Conservation (phyloP, 2,113 vertebrate species). For the Corythaeola cristata region DNA sequence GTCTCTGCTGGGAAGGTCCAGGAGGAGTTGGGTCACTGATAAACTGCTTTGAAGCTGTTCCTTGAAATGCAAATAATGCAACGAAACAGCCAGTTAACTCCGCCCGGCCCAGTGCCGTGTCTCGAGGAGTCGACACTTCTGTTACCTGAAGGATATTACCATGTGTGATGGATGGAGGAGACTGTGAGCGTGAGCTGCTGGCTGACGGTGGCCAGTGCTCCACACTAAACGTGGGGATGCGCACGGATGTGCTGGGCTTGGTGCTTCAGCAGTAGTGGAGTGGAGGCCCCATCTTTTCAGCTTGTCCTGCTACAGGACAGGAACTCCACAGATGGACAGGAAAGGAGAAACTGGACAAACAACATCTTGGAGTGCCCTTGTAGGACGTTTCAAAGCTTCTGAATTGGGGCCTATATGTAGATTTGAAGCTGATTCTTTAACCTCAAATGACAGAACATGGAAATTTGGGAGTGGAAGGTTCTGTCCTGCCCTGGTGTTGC, state of each 20-base stretch:
- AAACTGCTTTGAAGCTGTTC: background rate
- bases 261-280: background rate
- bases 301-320: background rate
- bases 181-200: background rate
- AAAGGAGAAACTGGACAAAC: background rate
- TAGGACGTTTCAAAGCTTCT: background rate
- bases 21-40: background rate
- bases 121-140: background rate
- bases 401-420: background rate
- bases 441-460: background rate
- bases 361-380: background rate
- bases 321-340: background rate
- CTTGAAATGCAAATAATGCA: background rate
- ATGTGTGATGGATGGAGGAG: background rate
- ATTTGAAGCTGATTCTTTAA: background rate
- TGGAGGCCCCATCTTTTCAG: background rate
- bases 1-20: background rate
- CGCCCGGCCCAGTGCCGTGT: background rate
- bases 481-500: background rate
- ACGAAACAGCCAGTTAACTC: background rate
- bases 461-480: background rate
- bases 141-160: too few species aligned
- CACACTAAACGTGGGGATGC: too few species aligned
- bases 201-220: too few species aligned
- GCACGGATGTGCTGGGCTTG: fast-evolving